phyloP scores from a whole-genome alignment of 2,888 invertebrate species.

The Andrena marginata region DNA sequence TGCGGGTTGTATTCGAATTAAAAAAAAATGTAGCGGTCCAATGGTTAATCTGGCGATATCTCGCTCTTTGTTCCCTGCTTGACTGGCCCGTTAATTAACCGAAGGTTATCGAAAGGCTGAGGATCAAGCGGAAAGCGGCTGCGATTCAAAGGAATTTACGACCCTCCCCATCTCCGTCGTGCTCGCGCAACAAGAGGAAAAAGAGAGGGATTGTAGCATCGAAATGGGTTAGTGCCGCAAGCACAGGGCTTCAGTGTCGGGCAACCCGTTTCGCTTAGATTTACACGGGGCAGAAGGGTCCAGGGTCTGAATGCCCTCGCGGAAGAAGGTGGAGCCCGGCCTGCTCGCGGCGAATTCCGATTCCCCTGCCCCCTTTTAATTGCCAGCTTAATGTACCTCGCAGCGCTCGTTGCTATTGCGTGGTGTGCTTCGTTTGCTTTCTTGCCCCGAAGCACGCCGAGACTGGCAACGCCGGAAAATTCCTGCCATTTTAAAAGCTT shows the following conservation, averaged over 20 bases:
- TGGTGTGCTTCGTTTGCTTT: conserved; percentile 10
- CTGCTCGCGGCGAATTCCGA: conserved; percentile 62
- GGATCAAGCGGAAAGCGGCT: conserved; percentile 14
- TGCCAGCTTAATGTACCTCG: conserved; percentile 72
- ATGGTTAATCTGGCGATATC: conserved; percentile 22
- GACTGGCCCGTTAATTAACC: conserved; percentile 43
- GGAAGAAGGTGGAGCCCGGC: conserved; percentile 40
- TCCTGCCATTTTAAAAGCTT: conserved; percentile 45
- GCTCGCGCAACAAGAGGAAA: not conserved
- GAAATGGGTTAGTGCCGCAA: conserved; percentile 3
- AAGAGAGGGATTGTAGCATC: conserved; percentile 46
- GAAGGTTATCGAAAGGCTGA: conserved; percentile 31
- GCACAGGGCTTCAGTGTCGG: not conserved
- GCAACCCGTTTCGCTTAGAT: conserved; percentile 25
- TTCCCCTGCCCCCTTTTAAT: conserved; percentile 73
- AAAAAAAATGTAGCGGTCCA: conserved; percentile 11
- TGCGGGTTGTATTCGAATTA: not conserved
- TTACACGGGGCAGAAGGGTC: conserved; percentile 6
- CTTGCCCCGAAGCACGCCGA: conserved; percentile 3
- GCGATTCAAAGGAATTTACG: conserved; percentile 53
- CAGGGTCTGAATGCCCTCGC: conserved; percentile 17
- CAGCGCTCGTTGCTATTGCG: conserved; percentile 37
- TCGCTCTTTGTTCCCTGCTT: not conserved
- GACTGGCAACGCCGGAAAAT: conserved; percentile 40
- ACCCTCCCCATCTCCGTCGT: not conserved